Evolutionary conservation across 1,140 invertebrate species (phyloP).

Genomic region (Coptotermes formosanus): DNA sequence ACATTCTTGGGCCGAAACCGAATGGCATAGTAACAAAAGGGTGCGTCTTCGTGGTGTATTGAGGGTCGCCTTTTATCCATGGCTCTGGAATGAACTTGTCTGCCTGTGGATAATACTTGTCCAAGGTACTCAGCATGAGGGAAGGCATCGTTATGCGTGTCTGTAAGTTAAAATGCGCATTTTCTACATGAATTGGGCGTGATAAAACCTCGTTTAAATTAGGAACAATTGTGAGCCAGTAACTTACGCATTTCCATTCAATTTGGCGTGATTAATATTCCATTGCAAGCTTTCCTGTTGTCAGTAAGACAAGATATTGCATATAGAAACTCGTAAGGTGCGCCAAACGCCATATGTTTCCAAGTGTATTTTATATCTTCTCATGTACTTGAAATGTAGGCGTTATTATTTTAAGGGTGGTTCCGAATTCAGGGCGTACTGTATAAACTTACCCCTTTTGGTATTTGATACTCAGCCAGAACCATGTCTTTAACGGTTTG

Average conservation of each 20-base stretch:
- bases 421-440: neutral
- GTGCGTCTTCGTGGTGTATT: constrained; percentile 33
- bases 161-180: constrained; percentile 49
- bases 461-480: constrained; percentile 78
- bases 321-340: too few relatives aligned
- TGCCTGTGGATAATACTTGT: constrained; percentile 67
- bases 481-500: constrained; percentile 74
- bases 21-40: constrained; percentile 41
- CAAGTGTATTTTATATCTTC: too few relatives aligned
- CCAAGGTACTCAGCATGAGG: constrained; percentile 73
- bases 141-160: constrained; percentile 78
- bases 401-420: too few relatives aligned
- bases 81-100: constrained; percentile 71
- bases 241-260: too few relatives aligned
- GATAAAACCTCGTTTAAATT: too few relatives aligned
- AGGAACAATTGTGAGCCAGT: too few relatives aligned
- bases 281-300: too few relatives aligned
- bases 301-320: too few relatives aligned
- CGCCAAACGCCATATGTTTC: too few relatives aligned
- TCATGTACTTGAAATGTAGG: too few relatives aligned
- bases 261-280: too few relatives aligned
- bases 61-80: constrained; percentile 59
- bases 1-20: constrained; percentile 43
- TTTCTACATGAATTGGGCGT: too few relatives aligned
- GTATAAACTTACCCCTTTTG: constrained; percentile 72